Evolutionary conservation across 2,888 invertebrate genomes (phyloP).

Genomic region (Bombylius major): DNA sequence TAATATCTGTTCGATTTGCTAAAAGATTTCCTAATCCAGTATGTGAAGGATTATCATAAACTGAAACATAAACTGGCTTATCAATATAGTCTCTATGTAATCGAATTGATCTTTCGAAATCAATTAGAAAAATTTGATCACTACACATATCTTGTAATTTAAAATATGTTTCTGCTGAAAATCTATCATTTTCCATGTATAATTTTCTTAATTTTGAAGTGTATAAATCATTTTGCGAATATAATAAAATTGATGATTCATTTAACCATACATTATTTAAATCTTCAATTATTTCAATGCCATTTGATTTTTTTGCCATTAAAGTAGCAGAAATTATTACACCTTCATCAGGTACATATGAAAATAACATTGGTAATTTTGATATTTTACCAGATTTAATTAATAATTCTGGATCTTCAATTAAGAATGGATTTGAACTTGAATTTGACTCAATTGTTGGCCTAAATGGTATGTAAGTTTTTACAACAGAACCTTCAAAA

Average conservation of each 20-base stretch:
- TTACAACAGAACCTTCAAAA: constrained; percentile 43
- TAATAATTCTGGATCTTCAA: constrained; percentile 49
- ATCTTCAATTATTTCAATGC: constrained; percentile 37
- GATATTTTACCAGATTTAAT: constrained; percentile 46
- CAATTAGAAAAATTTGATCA: constrained; percentile 50
- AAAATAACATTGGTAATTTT: constrained; percentile 55
- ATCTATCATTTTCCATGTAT: constrained; percentile 42
- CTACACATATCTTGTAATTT: constrained; percentile 42
- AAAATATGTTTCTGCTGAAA: constrained; percentile 39
- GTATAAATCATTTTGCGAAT: constrained; percentile 42
- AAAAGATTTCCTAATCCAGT: constrained; percentile 44
- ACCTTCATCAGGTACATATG: constrained; percentile 58
- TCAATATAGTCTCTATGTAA: constrained; percentile 43
- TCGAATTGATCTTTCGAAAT: constrained; percentile 46
- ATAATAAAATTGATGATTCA: constrained; percentile 25
- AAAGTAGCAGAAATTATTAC: constrained; percentile 49
- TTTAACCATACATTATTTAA: constrained; percentile 45
- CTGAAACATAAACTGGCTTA: constrained; percentile 51
- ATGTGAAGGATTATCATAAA: constrained; percentile 48
- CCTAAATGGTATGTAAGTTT: constrained; percentile 59
- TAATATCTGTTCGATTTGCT: constrained; percentile 36
- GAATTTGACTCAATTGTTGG: constrained; percentile 50
- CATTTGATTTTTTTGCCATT: constrained; percentile 23
- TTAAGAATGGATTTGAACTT: constrained; percentile 46
- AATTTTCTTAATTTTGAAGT: constrained; percentile 43